Evolutionary conservation across 2,797 vertebrate genomes (phyloP), one percentile per base, ranked within the genome.

Genomic region (Ctenosaura bakeri): DNA sequence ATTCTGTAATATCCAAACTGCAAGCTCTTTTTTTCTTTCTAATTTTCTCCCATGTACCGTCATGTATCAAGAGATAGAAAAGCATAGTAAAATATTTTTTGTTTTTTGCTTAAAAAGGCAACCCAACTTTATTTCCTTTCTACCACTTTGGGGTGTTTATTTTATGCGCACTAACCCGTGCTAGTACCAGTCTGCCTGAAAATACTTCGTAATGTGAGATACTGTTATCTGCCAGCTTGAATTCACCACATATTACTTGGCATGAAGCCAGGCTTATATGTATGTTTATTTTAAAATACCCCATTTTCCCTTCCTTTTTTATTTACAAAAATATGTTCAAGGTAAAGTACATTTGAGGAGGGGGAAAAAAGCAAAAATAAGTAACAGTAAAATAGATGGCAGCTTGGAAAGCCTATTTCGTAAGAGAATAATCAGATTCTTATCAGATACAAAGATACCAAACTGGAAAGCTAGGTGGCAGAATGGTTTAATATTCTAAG

Each of bases 371-470:
- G 74, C 26, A 88, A 54, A 83, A 35, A 59, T 59, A 59, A 32
- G 14, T 18, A 20, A n/a, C 22, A 8, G 16, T 35, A 56, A 42
- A 84, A 88, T 10, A 83, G 52, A 69, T 46, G 80, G 38, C 29
- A 24, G 66, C 64, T 59, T 74, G 18, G 38, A 83, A 83, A 62
- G 38, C 54, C 24, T 89, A 18, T 74, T 89, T 83, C n/a, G 1
- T 20, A 84, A 32, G 5, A 83, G 66, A 85, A 66, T 59, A 71
- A 2, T 1, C 35, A 83, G 52, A 94, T 88, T 62, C 42, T 32
- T 89, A 24, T 80, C n/a, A 69, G 50, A 6, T 87, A n/a, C 87
- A 90, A 91, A 38, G 81, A 87, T 92, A 54, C 35, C 20, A 1
- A 82, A 54, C 54, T 18, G 32, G 16, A 29, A 64, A 91, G 76